Evolutionary conservation across 2,113 vertebrate species (phyloP), one percentile per base, ranked within the genome.

Genomic region (Barnardius zonarius): DNA sequence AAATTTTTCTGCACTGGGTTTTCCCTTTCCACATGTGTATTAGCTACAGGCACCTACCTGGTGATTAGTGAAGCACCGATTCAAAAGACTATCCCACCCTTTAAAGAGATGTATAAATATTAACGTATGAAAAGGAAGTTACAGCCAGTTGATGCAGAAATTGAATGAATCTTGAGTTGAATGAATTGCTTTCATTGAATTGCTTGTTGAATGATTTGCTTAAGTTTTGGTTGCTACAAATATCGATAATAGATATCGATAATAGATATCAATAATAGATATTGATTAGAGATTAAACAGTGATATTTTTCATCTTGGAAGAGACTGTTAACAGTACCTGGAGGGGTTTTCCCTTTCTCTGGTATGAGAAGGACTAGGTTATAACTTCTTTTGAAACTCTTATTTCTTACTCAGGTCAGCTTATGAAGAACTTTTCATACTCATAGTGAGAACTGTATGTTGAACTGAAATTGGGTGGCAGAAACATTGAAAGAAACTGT

Each of bases 121-220:
- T 64, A 93, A 94, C 30, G 27, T 61, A 62, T 94, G 57, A 86
- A 92, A 94, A 93, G 54, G 63, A 92, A 95, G 54, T 80, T 92
- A 70, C 15, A 90, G 13, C 13, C 51, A 68, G 17, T 88, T 92
- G 39, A 83, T 7, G 1, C 44, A 94, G 69, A 83, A 93, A 92
- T 84, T 79, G 52, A 84, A 86, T 76, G 41, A 86, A 27, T 61
- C 64, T 75, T 81, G 79, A 73, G 46, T 19, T 90, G 76, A 88
- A 94, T 62, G 1, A 83, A 90, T 92, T 86, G 17, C 51, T 86
- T 72, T 69, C 62, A 88, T 46, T 73, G 22, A 90, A 77, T 81
- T 88, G 68, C 73, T 52, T 86, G 49, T 35, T 92, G 85, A 90
- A 83, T 78, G 11, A 87, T 80, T 90, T 88, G 33, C 72, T 84